A percentile compares a stretch with the other conserved stretches of the same genome.
phyloP scores from a whole-genome alignment of 2,797 vertebrate species.

The Tokudaia muenninki region DNA sequence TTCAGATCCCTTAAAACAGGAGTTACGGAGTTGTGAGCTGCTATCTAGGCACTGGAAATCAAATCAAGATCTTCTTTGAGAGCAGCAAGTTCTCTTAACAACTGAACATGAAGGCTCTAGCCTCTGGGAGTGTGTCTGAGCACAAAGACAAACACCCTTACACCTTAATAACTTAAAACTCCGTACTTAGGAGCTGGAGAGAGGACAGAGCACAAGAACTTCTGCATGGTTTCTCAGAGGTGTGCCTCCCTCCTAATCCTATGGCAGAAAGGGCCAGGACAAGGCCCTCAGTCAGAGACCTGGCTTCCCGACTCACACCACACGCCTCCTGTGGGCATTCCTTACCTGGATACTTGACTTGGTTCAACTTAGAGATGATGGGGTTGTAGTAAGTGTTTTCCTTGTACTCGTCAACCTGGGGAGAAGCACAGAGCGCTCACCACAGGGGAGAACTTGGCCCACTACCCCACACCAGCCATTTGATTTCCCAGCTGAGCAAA shows the following conservation, averaged over 20 bases:
- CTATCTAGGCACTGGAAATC: not conserved
- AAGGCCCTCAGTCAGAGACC: not conserved
- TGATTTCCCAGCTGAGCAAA: not conserved
- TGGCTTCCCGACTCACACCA: accelerated
- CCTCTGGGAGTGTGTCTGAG: not conserved
- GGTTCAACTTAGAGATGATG: slow-evolving; percentile 92
- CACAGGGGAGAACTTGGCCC: accelerated
- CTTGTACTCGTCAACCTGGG: slow-evolving; percentile 90
- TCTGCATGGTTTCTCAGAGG: not conserved
- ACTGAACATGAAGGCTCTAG: not conserved
- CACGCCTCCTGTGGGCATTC: accelerated
- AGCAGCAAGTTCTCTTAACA: not conserved
- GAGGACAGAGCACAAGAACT: not conserved
- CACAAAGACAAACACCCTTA: not conserved
- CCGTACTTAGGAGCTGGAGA: not conserved
- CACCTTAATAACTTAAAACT: not conserved
- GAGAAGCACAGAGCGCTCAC: not conserved
- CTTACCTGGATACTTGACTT: slow-evolving; percentile 93
- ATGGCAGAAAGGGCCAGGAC: not conserved
- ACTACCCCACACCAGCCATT: accelerated
- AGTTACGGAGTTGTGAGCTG: not conserved
- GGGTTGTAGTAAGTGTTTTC: slow-evolving; percentile 96
- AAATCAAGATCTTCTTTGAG: not conserved
- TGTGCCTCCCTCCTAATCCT: not conserved
- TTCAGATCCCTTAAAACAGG: not conserved